These are phyloP conservation scores for Heterotis niloticus DNA, from an alignment of 2,113 vertebrate genomes.

Conservation along the genomic window DNA sequence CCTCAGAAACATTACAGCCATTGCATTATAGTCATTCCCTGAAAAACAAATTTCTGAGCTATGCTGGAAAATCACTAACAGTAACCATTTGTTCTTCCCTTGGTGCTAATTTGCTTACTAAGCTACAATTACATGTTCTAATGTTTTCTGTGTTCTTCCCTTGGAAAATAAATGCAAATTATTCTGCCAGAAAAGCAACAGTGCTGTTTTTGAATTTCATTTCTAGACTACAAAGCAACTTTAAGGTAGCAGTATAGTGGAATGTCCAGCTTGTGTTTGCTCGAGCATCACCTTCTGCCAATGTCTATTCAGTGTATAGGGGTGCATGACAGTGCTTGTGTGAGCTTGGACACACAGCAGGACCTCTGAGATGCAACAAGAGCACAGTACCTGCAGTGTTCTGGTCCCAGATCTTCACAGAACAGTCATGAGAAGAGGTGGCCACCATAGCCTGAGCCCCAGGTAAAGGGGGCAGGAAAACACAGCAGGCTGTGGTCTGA, in stretches of 20 bases:
- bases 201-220: too few species aligned
- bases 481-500: constrained; percentile 78
- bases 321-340: too few species aligned
- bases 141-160: background rate
- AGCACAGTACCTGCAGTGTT: constrained; percentile 82
- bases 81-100: background rate
- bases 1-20: too few species aligned
- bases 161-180: background rate
- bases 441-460: constrained; percentile 61
- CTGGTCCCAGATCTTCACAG: constrained; percentile 83
- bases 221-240: too few species aligned
- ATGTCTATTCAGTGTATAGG: too few species aligned
- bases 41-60: too few species aligned
- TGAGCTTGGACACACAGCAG: too few species aligned
- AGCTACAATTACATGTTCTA: background rate
- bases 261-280: background rate
- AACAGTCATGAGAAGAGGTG: constrained; percentile 81
- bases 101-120: background rate
- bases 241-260: too few species aligned
- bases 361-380: too few species aligned
- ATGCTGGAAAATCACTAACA: too few species aligned
- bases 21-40: too few species aligned
- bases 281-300: too few species aligned
- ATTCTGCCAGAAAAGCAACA: background rate
- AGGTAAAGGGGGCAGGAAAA: constrained; percentile 71